These are phyloP conservation scores for Graphium colonna DNA, from an alignment of 2,888 invertebrate species.

Conservation along the genomic window DNA sequence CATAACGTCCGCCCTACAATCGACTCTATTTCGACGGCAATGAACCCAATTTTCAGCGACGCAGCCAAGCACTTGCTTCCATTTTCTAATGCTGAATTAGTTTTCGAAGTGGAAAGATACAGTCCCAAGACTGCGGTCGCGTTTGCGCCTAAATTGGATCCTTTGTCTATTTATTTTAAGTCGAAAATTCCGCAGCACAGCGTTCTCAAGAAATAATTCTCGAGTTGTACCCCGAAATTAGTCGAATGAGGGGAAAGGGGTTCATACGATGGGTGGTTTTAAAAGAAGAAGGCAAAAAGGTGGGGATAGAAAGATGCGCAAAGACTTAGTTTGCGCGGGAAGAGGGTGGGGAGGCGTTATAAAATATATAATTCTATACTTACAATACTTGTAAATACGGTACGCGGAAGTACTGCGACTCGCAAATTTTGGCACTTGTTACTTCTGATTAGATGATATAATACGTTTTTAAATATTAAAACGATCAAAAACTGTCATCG, in stretches of 20 bases:
- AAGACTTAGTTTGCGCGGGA: conserved; percentile 78
- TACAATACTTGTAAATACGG: conserved; percentile 81
- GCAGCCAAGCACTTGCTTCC: conserved; percentile 61
- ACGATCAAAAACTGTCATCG: too few species aligned
- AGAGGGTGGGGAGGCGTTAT: conserved; percentile 64
- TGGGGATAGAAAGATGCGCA: conserved; percentile 80
- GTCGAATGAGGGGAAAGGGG: conserved; percentile 79
- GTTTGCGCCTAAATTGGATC: conserved; percentile 39
- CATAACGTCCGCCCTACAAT: conserved; percentile 28
- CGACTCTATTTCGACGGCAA: conserved; percentile 30
- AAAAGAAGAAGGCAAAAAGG: conserved; percentile 80
- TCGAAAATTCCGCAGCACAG: conserved; percentile 44
- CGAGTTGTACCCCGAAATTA: conserved; percentile 80
- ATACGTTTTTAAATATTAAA: too few species aligned
- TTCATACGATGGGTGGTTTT: conserved; percentile 78
- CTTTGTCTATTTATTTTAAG: conserved; percentile 39
- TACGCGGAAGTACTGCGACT: conserved; percentile 68
- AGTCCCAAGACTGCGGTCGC: conserved; percentile 72
- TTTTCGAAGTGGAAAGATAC: conserved; percentile 81
- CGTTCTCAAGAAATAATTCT: conserved; percentile 76
- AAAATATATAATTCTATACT: conserved; percentile 81
- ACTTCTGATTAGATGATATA: conserved; percentile 17
- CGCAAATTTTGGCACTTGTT: conserved; percentile 46
- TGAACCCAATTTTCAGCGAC: conserved; percentile 34
- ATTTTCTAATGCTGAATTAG: conserved; percentile 78